Evolutionary conservation across 2,113 vertebrate species (phyloP).

Genomic region (Okapia johnstoni): DNA sequence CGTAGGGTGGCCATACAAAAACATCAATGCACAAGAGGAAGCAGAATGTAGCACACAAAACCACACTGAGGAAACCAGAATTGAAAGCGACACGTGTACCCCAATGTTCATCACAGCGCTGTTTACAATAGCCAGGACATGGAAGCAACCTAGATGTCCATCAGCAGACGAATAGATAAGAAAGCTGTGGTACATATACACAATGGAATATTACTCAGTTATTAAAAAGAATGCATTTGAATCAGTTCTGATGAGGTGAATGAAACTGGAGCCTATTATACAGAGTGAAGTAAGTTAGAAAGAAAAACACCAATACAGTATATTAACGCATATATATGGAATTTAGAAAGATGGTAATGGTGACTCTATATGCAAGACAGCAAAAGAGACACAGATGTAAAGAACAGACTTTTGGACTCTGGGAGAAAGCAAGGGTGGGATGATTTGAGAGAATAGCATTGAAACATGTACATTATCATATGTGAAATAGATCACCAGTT

Average conservation of each 20-base stretch:
- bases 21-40: background rate
- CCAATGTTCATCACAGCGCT: background rate
- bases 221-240: background rate
- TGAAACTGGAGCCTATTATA: background rate
- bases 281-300: background rate
- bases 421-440: background rate
- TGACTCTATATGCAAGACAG: background rate
- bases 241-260: background rate
- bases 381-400: background rate
- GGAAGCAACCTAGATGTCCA: background rate
- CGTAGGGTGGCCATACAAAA: background rate
- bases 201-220: background rate
- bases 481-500: background rate
- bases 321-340: background rate
- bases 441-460: background rate
- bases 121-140: background rate
- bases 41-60: background rate
- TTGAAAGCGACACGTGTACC: background rate
- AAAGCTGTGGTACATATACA: background rate
- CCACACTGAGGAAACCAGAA: background rate
- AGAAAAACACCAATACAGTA: background rate
- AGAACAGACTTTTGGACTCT: background rate
- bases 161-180: background rate
- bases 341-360: background rate
- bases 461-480: background rate